Percentiles rank a stretch among this genome's conserved stretches.
Evolutionary conservation across 2,797 vertebrate genomes (phyloP).

Genomic region (Xyrichtys novacula): DNA sequence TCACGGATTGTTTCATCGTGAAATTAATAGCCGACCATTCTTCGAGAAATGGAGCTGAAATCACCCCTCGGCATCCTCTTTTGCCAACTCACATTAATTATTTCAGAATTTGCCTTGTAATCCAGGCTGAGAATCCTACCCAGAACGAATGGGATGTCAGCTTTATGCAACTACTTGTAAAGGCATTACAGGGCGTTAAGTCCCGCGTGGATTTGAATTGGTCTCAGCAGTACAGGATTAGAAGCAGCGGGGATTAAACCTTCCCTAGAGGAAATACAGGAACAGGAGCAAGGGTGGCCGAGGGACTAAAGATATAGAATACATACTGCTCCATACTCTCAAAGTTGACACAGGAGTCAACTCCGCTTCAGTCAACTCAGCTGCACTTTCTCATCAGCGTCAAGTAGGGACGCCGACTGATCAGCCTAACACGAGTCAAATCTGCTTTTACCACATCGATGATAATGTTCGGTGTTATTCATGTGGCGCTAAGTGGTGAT

Average conservation of each 20-base stretch:
- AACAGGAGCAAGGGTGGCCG: constrained; percentile 49
- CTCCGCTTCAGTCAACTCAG: background rate
- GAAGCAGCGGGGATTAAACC: constrained; percentile 88
- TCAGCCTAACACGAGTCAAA: background rate
- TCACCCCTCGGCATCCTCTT: constrained; percentile 63
- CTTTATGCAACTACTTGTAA: constrained; percentile 86
- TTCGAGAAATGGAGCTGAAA: constrained; percentile 40
- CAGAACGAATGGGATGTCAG: constrained; percentile 89
- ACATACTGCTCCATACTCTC: constrained; percentile 35
- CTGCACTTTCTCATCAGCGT: background rate
- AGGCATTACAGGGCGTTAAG: constrained; percentile 85
- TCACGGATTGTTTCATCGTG: constrained; percentile 47
- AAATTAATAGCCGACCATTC: constrained; percentile 49
- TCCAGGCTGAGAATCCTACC: constrained; percentile 80
- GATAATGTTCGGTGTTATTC: background rate
- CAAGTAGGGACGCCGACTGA: background rate
- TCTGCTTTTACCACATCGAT: background rate
- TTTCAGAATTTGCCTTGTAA: constrained; percentile 89
- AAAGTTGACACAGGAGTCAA: background rate
- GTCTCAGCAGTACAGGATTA: constrained; percentile 88
- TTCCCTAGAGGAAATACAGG: constrained; percentile 72
- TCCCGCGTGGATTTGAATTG: constrained; percentile 85
- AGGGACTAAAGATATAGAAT: constrained; percentile 56
- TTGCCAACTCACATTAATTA: constrained; percentile 83
- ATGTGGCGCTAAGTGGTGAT: background rate